Base-by-base conservation (phyloP, 1,140 invertebrate species). In the Bombus turneri region DNA sequence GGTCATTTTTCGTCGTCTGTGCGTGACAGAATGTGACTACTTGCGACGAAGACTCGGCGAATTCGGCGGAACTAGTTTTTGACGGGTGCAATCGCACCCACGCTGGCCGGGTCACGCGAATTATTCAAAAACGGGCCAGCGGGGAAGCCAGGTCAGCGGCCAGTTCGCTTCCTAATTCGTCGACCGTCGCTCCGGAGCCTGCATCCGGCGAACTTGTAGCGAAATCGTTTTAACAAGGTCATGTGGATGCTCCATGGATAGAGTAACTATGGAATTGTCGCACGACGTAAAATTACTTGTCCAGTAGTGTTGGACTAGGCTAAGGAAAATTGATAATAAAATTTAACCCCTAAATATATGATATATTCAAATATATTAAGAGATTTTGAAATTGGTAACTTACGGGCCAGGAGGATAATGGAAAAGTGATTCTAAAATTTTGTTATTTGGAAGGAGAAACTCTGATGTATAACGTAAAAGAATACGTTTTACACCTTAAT, bases 1-100 rank as follows among this genome's bases (percentile, higher is more conserved):
- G 72, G 28, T 6, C 41, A 83, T 43, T 83, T 76, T 83, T 83
- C 72, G 73, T 66, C 28, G 72, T 41, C 81, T 83, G 81, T 83
- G 81, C 34, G 81, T 76, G 81, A 83, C 81, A 53, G 81, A 83
- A 43, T 43, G 59, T 68, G 74, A 76, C 72, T 83, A 68, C 62
- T 83, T 57, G 71, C 53, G n/a, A 34, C 34, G 28, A 12, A 81
- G 66, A 22, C 12, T 68, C 3, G 34, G 18, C 18, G 18, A 10
- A 37, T 28, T 22, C 4, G 41, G 22, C 1, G 31, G 22, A 9
- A 15, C 1, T 37, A n/a, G 37, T 31, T 76, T 37, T 28, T 37
- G 53, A 5, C 9, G 57, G n/a, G 75, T 78, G 75, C 75, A 31
- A 28, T 25, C 28, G 75, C 34, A 78, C 75, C 37, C 59, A 41